These are phyloP conservation scores for Actias luna DNA, from an alignment of 2,888 invertebrate species.

Conservation along the genomic window DNA sequence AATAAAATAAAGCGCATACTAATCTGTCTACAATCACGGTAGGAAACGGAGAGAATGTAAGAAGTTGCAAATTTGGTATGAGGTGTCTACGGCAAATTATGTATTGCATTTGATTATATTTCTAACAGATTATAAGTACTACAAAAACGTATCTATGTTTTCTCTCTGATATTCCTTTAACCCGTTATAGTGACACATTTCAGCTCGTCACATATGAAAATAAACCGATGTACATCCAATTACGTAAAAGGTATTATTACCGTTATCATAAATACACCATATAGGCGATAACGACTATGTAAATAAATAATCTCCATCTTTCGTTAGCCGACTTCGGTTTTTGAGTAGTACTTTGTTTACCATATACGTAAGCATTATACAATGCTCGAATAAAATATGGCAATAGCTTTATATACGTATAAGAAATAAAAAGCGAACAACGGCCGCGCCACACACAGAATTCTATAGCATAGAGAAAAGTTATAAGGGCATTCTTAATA, in stretches of 20 bases:
- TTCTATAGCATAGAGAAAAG: conserved; percentile 16
- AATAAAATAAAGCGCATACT: too few relatives aligned
- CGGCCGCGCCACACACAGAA: conserved; percentile 6
- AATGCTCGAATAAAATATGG: neutral
- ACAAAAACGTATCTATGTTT: too few relatives aligned
- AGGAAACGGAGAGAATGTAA: too few relatives aligned
- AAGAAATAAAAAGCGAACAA: conserved; percentile 16
- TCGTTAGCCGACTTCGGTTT: neutral
- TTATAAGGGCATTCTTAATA: conserved; percentile 33
- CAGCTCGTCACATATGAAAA: neutral
- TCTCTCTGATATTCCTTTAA: neutral
- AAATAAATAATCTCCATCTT: neutral
- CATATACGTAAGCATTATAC: neutral
- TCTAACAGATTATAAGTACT: too few relatives aligned
- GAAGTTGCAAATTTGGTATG: too few relatives aligned
- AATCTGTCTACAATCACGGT: too few relatives aligned
- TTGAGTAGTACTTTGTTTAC: neutral
- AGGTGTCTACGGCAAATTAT: too few relatives aligned
- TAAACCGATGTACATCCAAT: neutral
- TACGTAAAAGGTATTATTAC: neutral
- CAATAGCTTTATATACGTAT: neutral
- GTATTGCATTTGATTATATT: too few relatives aligned
- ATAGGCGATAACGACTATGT: neutral
- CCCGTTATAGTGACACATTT: neutral
- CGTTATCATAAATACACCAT: too few relatives aligned